Evolutionary conservation across 2,797 vertebrate genomes (phyloP).

Genomic region (Gymnoscopelus braueri): DNA sequence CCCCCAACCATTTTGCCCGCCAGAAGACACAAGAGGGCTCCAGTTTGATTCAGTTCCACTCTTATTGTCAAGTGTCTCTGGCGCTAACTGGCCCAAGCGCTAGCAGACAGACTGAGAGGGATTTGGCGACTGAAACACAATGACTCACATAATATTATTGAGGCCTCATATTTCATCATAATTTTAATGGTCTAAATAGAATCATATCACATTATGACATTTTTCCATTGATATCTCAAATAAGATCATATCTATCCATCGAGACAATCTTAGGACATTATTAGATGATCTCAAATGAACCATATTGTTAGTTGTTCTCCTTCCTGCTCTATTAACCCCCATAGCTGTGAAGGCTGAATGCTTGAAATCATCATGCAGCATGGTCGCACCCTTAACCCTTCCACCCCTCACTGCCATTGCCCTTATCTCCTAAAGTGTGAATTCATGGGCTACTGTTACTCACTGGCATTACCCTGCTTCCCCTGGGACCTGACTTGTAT

Average conservation of each 20-base stretch:
- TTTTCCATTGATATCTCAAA: constrained; percentile 1
- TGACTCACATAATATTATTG: constrained; percentile 6
- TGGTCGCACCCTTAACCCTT: constrained; percentile 12
- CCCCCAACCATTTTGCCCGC: constrained; percentile 73
- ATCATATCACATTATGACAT: not conserved
- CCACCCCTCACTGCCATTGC: constrained; percentile 22
- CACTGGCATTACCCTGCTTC: constrained; percentile 65
- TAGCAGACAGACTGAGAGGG: constrained; percentile 45
- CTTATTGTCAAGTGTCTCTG: constrained; percentile 74
- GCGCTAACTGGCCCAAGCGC: constrained; percentile 43
- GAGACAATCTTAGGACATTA: constrained; percentile 2
- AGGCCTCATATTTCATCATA: not conserved
- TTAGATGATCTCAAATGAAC: constrained; percentile 12
- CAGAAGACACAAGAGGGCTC: constrained; percentile 77
- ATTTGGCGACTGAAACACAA: constrained; percentile 48
- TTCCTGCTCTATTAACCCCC: constrained; percentile 41
- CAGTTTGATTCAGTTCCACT: constrained; percentile 73
- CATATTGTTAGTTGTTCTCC: constrained; percentile 13
- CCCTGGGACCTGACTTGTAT: constrained; percentile 75
- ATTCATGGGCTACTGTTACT: constrained; percentile 61
- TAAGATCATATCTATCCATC: not conserved
- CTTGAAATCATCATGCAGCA: constrained; percentile 17
- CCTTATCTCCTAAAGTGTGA: constrained; percentile 49
- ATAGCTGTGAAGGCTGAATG: constrained; percentile 32
- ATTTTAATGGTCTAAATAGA: constrained; percentile 9